Evolutionary conservation across 1,140 invertebrate genomes (phyloP).

Genomic region (Drosophila burlai): DNA sequence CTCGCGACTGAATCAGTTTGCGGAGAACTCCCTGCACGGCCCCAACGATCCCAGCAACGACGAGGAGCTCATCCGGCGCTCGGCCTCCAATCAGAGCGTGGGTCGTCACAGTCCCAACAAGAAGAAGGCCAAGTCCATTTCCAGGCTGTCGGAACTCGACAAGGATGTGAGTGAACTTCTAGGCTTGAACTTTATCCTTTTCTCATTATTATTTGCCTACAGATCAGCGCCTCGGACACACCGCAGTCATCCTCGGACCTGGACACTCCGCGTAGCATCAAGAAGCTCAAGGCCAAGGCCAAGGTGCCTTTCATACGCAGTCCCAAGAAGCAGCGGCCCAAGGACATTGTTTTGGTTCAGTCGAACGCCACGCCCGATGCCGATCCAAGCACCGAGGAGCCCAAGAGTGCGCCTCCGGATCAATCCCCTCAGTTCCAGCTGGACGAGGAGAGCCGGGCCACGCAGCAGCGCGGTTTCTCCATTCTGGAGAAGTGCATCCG

Average conservation of each 20-base stretch:
- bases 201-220: neutral
- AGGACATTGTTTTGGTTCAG: slow-evolving; percentile 62
- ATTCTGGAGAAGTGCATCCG: slow-evolving; percentile 88
- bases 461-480: slow-evolving; percentile 79
- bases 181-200: too few species aligned
- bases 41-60: slow-evolving; percentile 79
- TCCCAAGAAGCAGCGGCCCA: slow-evolving; percentile 73
- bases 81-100: slow-evolving; percentile 86
- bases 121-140: slow-evolving; percentile 87
- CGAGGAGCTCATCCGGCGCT: slow-evolving; percentile 85
- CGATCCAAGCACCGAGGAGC: slow-evolving; percentile 39
- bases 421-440: slow-evolving; percentile 55
- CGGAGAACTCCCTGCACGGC: slow-evolving; percentile 56
- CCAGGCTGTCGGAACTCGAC: slow-evolving; percentile 86
- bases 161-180: slow-evolving; percentile 79
- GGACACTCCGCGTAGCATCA: slow-evolving; percentile 80
- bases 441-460: slow-evolving; percentile 66
- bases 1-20: slow-evolving; percentile 87
- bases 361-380: slow-evolving; percentile 2
- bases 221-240: slow-evolving; percentile 78
- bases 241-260: slow-evolving; percentile 80
- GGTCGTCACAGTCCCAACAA: slow-evolving; percentile 86
- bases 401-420: slow-evolving; percentile 72
- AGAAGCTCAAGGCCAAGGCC: slow-evolving; percentile 78
- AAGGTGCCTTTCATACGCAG: slow-evolving; percentile 75